Conservation (phyloP, 2,113 vertebrate genomes). For the Stegastes partitus region DNA sequence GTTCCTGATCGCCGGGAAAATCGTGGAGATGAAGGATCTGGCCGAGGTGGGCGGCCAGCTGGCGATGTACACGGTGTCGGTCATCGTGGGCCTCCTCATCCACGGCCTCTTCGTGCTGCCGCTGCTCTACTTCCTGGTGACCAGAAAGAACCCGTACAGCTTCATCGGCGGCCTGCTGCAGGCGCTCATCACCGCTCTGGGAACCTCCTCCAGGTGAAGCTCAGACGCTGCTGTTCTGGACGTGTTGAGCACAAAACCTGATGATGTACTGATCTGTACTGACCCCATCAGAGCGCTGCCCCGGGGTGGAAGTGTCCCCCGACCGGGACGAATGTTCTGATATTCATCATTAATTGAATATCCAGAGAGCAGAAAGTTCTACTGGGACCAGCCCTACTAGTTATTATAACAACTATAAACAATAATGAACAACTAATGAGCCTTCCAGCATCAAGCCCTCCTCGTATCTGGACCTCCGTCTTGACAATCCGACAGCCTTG, state of each 20-base stretch:
- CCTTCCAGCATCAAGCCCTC: too few relatives aligned
- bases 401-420: too few relatives aligned
- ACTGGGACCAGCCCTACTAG: too few relatives aligned
- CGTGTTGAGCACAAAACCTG: too few relatives aligned
- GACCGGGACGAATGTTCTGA: too few relatives aligned
- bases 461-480: too few relatives aligned
- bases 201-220: slow-evolving; percentile 94
- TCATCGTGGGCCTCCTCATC: slow-evolving; percentile 93
- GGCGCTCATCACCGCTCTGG: slow-evolving; percentile 95
- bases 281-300: too few relatives aligned
- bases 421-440: too few relatives aligned
- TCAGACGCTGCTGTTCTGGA: not conserved
- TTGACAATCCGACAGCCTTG: too few relatives aligned
- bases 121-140: slow-evolving; percentile 93
- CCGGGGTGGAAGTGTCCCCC: too few relatives aligned
- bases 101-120: slow-evolving; percentile 93
- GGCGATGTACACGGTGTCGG: slow-evolving; percentile 95
- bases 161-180: slow-evolving; percentile 94
- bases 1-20: slow-evolving; percentile 97
- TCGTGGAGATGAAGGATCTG: slow-evolving; percentile 96
- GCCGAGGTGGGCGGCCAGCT: slow-evolving; percentile 93
- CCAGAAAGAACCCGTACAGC: slow-evolving; percentile 91
- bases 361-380: too few relatives aligned
- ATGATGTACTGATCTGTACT: not conserved
- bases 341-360: too few relatives aligned